Conservation (phyloP, 2,888 invertebrate genomes). For the Cheilosia vulpina region DNA sequence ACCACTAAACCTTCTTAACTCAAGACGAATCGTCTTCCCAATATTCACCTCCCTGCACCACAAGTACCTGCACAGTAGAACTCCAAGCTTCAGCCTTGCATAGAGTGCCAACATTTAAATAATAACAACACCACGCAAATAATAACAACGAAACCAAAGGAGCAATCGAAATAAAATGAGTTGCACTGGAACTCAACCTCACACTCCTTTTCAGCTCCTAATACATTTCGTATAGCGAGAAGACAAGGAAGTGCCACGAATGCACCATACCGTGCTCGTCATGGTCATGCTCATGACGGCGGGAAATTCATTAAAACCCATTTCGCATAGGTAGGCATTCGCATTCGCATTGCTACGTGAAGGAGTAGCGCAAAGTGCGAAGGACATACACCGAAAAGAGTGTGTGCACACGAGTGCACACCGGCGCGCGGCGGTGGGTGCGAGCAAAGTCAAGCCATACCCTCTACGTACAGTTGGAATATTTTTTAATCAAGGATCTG, state of each 20-base stretch:
- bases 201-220: neutral
- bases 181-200: neutral
- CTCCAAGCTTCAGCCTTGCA: too few relatives aligned
- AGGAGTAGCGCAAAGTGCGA: slow-evolving; percentile 28
- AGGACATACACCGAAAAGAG: slow-evolving; percentile 37
- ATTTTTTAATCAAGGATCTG: slow-evolving; percentile 54
- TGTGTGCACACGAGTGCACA: slow-evolving; percentile 50
- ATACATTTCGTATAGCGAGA: neutral
- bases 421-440: neutral
- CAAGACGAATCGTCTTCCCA: too few relatives aligned
- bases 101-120: neutral
- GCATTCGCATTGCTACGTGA: neutral
- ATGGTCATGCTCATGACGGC: slow-evolving; percentile 40
- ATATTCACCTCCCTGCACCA: too few relatives aligned
- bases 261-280: slow-evolving; percentile 43
- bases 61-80: too few relatives aligned
- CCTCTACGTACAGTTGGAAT: slow-evolving; percentile 11
- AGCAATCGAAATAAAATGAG: neutral
- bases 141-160: neutral
- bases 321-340: slow-evolving; percentile 19
- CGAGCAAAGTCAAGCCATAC: slow-evolving; percentile 15
- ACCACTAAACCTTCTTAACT: too few relatives aligned
- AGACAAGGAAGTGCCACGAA: slow-evolving; percentile 37
- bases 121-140: neutral
- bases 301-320: slow-evolving; percentile 49